Base-by-base conservation (phyloP, 2,113 vertebrate genomes). In the Carassius carassius region DNA sequence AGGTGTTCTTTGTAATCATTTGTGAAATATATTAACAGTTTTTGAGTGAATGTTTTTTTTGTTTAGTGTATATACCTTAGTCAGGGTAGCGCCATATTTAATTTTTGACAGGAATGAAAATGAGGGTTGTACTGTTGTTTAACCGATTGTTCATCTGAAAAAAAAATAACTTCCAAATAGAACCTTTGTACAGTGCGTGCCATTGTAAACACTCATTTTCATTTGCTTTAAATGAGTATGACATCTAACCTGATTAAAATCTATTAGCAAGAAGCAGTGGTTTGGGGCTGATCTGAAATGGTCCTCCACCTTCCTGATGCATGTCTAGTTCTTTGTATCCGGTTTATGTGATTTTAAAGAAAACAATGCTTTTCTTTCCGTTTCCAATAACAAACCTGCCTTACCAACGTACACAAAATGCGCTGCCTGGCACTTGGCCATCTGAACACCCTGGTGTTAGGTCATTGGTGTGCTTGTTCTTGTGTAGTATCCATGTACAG, bases 351-450 rank as follows among this genome's bases (percentile, higher is more conserved):
- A 60, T 51, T 81, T 56, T 62, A 65, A 47, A 56, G 37, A 84
- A 87, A 84, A 87, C 78, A 87, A 82, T 41, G 63, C 74, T 69
- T 47, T 63, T 13, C 25, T 73, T 86, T 86, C 74, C 85, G 81
- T 78, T 78, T 58, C 25, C 49, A 58, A 54, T 74, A 87, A 87
- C 72, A 87, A 72, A 49, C 23, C 44, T 58, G 41, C 29, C 37
- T 37, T 80, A 65, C 78, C 19, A 37, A 41, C 35, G 44, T 9
- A 44, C 41, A n/a, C 77, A 76, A 70, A 81, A 86, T 80, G 70
- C 76, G 6, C 9, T 10, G 35, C 37, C 62, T 86, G 87, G 84
- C 70, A 5, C 54, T 11, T 16, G 8, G 44, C 87, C 84, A 86
- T 63, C 19, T 16, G 44, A 63, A n/a, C 16, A 9, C 44, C 16